Percentiles rank a stretch among this genome's conserved stretches.
Evolutionary conservation across 2,888 invertebrate genomes (phyloP).

Genomic region (Cremastinae sp.): DNA sequence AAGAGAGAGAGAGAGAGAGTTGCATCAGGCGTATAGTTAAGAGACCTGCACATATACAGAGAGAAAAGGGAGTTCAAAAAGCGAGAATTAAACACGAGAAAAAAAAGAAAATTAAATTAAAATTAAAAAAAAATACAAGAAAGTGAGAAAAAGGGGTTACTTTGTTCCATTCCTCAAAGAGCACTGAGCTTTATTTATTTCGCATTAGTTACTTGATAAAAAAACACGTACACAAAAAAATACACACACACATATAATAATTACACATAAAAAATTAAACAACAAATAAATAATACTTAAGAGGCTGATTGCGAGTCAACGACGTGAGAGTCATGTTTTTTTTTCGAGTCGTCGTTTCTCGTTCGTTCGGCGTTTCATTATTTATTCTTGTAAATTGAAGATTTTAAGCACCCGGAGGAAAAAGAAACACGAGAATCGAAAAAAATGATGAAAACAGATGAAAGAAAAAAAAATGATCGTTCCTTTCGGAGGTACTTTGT

Average conservation of each 20-base stretch:
- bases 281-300: conserved; percentile 62
- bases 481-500: conserved; percentile 73
- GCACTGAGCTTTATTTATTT: conserved; percentile 66
- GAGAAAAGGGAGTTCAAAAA: conserved; percentile 1
- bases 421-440: conserved; percentile 43
- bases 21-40: conserved; percentile 67
- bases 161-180: conserved; percentile 77
- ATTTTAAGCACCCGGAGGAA: too few relatives aligned
- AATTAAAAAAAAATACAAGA: conserved; percentile 26
- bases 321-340: conserved; percentile 42
- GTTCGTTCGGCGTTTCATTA: conserved; percentile 50
- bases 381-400: conserved; percentile 53
- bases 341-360: conserved; percentile 39
- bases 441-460: conserved; percentile 26
- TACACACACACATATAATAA: conserved; percentile 28
- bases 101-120: conserved; percentile 5
- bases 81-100: not conserved
- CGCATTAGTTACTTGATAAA: conserved; percentile 72
- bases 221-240: conserved; percentile 39
- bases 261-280: conserved; percentile 53
- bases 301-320: conserved; percentile 56
- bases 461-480: conserved; percentile 59
- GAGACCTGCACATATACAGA: conserved; percentile 33
- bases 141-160: conserved; percentile 61
- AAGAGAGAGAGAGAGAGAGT: conserved; percentile 43